Evolutionary conservation across 1,140 invertebrate species (phyloP).

Genomic region (Choristoneura fumiferana): DNA sequence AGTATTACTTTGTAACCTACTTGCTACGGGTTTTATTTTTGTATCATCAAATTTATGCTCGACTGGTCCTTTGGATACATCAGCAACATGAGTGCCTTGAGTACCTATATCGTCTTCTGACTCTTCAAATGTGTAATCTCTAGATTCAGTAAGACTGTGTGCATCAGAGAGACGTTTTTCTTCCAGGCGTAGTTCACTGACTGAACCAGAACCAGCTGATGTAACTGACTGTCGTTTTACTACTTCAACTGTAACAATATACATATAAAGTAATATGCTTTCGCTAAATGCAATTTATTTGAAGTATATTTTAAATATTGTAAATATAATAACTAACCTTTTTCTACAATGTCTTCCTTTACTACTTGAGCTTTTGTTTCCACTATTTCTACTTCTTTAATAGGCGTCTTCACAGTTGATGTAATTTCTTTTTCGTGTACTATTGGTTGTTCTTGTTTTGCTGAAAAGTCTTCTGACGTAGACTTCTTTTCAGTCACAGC

Average conservation of each 20-base stretch:
- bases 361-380: conserved; percentile 36
- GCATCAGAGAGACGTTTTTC: conserved; percentile 74
- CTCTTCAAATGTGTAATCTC: conserved; percentile 77
- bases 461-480: conserved; percentile 64
- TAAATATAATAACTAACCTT: conserved; percentile 33
- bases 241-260: conserved; percentile 38
- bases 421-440: conserved; percentile 26
- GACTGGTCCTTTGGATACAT: conserved; percentile 50
- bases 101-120: conserved; percentile 74
- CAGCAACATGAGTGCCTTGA: conserved; percentile 57
- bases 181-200: conserved; percentile 60
- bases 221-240: conserved; percentile 68
- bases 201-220: conserved; percentile 62
- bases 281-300: neutral
- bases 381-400: conserved; percentile 39
- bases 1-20: conserved; percentile 30
- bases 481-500: conserved; percentile 75
- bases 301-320: too few species aligned
- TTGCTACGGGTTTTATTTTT: conserved; percentile 36
- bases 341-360: conserved; percentile 42
- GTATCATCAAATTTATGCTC: conserved; percentile 49
- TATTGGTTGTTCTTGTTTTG: conserved; percentile 41
- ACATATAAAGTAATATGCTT: conserved; percentile 7
- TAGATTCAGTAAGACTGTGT: conserved; percentile 72
- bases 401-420: conserved; percentile 21